Conservation (phyloP, 30 jellyfish, hydroid and myxozoan species). For the Hydractinia symbiolongicarpus region DNA sequence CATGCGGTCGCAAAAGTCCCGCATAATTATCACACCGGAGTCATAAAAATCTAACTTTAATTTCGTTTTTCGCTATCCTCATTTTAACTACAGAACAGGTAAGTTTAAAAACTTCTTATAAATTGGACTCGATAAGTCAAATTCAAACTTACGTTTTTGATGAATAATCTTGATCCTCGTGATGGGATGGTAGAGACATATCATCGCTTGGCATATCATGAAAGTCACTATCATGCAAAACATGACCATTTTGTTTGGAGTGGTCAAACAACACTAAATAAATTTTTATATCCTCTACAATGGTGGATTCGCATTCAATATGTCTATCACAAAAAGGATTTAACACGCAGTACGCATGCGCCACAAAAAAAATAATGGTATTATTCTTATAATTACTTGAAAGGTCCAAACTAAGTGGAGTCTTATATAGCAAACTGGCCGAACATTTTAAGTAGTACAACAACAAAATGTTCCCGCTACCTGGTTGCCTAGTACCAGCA, state of each 20-base stretch:
- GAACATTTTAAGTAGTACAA: too few species aligned
- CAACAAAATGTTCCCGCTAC: not conserved
- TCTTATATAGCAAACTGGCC: too few species aligned
- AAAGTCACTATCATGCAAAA: not conserved
- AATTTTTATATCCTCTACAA: not conserved
- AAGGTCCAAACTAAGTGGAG: too few species aligned
- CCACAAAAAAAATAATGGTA: not conserved
- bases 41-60: too few species aligned
- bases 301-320: too few species aligned
- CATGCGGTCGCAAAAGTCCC: too few species aligned
- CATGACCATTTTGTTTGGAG: not conserved
- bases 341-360: not conserved
- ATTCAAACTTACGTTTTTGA: conserved; percentile 6
- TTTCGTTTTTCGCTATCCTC: too few species aligned
- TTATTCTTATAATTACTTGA: too few species aligned
- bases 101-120: too few species aligned
- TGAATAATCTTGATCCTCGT: conserved; percentile 5
- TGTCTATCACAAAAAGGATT: not conserved
- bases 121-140: too few species aligned
- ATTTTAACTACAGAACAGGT: too few species aligned
- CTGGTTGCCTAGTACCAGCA: not conserved
- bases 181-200: conserved; percentile 15
- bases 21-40: too few species aligned
- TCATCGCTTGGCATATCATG: conserved; percentile 7
- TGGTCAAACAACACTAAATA: not conserved